Base-by-base conservation (phyloP, 2,888 invertebrate species). In the Aphidoletes aphidimyza region DNA sequence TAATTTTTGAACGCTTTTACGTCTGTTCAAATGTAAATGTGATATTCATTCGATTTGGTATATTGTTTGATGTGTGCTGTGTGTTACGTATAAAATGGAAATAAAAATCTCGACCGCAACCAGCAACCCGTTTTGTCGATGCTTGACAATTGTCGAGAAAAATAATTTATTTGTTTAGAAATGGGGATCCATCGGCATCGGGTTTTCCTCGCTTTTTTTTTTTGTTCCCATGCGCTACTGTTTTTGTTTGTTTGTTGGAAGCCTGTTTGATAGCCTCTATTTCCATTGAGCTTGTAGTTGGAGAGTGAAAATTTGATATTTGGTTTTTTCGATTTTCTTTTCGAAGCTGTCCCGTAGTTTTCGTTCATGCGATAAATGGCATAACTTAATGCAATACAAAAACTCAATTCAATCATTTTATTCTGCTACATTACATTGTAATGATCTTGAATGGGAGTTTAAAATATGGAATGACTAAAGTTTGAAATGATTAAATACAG, bases 381-480 rank as follows among this genome's bases (percentile, higher is more conserved):
- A 9, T 26, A 69, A 30, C 59, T 11, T 22, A 59, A 59, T 1
- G 11, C 22, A 6, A 3, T 17, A 30, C 69, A 36, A 30, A n/a
- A 17, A 17, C n/a, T n/a, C n/a, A 37, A 81, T 81, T 78, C 36
- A 36, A 78, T 78, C 81, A 81, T 81, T 81, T 81, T 81, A 81
- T 81, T 81, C 81, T 81, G 81, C 37, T 81, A 81, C 81, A 81
- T 81, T 81, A 81, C 81, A 37, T 81, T 22, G 81, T 81, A 37
- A 81, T 81, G 81, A 81, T 37, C 81, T 81, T 37, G 36, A 37
- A 81, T 81, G n/a, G 81, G 81, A 81, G 81, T 81, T 81, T 81
- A 81, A 81, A 36, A 37, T 81, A 22, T n/a, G 81, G 37, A 81
- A 81, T 81, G n/a, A 37, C 81, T 37, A 37, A 81, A 81, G 37